Conservation (phyloP, 2,888 invertebrate species). For the Hermaeophaga mercurialis region DNA sequence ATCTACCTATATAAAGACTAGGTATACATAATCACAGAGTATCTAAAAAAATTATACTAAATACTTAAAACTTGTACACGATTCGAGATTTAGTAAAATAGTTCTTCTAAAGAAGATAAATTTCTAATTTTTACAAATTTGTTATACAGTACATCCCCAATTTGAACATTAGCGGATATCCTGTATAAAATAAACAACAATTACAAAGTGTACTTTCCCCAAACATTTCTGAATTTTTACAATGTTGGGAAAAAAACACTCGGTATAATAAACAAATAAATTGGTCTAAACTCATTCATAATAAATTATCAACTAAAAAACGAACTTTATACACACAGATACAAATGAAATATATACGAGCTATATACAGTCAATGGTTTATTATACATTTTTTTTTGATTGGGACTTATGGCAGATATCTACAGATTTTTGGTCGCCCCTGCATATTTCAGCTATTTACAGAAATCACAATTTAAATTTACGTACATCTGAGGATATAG, state of each 20-base stretch:
- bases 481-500: constrained; percentile 46
- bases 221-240: neutral
- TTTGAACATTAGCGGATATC: neutral
- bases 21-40: constrained; percentile 57
- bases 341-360: constrained; percentile 34
- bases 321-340: constrained; percentile 33
- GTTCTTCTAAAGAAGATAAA: constrained; percentile 33
- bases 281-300: constrained; percentile 30
- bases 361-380: constrained; percentile 39
- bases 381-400: constrained; percentile 31
- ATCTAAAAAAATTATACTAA: constrained; percentile 50
- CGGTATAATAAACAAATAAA: constrained; percentile 24
- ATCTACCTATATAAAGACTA: constrained; percentile 52
- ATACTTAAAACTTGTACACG: constrained; percentile 38
- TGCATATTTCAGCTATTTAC: constrained; percentile 48
- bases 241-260: neutral
- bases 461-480: constrained; percentile 58
- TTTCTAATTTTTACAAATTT: constrained; percentile 25
- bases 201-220: neutral
- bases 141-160: constrained; percentile 31
- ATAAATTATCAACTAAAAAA: constrained; percentile 22
- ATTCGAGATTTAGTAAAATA: constrained; percentile 28
- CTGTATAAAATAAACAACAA: constrained; percentile 27
- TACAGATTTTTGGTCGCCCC: constrained; percentile 37
- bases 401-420: constrained; percentile 28